Evolutionary conservation across 2,888 invertebrate genomes (phyloP).

Genomic region (Ochlodes sylvanus): DNA sequence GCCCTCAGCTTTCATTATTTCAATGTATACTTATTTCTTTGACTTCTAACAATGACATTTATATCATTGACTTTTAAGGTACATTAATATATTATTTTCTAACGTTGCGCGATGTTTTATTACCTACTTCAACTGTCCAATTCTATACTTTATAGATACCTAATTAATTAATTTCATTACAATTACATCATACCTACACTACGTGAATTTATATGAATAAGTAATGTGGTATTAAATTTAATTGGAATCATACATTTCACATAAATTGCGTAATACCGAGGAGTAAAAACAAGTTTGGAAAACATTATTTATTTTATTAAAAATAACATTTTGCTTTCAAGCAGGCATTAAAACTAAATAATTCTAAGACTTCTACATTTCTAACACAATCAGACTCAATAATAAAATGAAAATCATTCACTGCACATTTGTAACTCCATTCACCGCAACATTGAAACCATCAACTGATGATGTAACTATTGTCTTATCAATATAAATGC

Average conservation of each 20-base stretch:
- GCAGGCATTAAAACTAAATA: constrained; percentile 79
- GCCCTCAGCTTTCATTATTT: constrained; percentile 8
- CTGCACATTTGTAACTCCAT: constrained; percentile 64
- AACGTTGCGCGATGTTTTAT: too few relatives aligned
- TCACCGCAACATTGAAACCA: constrained; percentile 67
- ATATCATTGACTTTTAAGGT: too few relatives aligned
- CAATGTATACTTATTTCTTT: background rate
- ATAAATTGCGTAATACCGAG: background rate
- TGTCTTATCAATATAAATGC: constrained; percentile 79
- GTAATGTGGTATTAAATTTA: background rate
- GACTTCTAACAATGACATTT: too few relatives aligned
- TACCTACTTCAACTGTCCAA: too few relatives aligned
- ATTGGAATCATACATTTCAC: background rate
- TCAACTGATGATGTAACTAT: constrained; percentile 64
- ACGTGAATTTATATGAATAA: background rate
- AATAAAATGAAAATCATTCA: constrained; percentile 66
- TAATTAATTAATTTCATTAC: background rate
- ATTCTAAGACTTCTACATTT: constrained; percentile 73
- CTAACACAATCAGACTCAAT: constrained; percentile 77
- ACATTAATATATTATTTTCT: too few relatives aligned
- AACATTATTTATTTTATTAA: constrained; percentile 68
- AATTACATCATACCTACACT: background rate
- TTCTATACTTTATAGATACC: too few relatives aligned
- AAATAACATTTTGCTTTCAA: constrained; percentile 78
- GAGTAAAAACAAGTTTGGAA: constrained; percentile 44